A percentile compares a stretch with the other conserved stretches of the same genome.
Evolutionary conservation across 2,888 invertebrate genomes (phyloP).

Genomic region (Mechanitis mazaeus): DNA sequence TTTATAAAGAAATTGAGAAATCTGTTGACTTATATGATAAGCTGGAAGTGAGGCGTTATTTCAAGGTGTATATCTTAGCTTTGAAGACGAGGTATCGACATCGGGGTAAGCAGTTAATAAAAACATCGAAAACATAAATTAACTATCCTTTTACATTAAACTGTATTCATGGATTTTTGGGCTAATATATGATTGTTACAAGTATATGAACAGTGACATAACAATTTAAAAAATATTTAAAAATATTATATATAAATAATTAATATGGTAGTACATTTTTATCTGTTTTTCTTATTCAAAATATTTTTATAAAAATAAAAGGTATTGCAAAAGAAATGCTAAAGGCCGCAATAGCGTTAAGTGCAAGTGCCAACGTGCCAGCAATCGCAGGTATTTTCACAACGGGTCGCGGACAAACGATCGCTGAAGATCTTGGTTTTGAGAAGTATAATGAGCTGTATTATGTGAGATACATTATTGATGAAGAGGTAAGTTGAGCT

Average conservation of each 20-base stretch:
- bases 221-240: no score
- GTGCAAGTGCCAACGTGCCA: conserved; percentile 55
- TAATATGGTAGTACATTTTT: no score
- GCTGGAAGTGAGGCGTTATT: conserved; percentile 52
- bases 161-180: no score
- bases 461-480: conserved; percentile 55
- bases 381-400: conserved; percentile 60
- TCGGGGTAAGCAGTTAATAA: conserved; percentile 45
- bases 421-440: conserved; percentile 56
- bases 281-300: no score
- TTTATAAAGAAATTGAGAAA: conserved; percentile 60
- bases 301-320: conserved; percentile 23
- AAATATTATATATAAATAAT: no score
- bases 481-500: conserved; percentile 46
- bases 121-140: background rate
- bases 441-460: conserved; percentile 56
- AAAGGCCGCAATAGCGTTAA: conserved; percentile 52
- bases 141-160: no score
- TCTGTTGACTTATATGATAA: conserved; percentile 50
- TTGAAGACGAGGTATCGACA: conserved; percentile 61
- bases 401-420: conserved; percentile 47
- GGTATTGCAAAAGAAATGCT: conserved; percentile 62
- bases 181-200: no score
- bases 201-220: no score
- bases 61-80: conserved; percentile 65